Percentiles rank a stretch among this genome's conserved stretches.
phyloP scores from a whole-genome alignment of 2,113 vertebrate genomes.

The Aptenodytes forsteri region DNA sequence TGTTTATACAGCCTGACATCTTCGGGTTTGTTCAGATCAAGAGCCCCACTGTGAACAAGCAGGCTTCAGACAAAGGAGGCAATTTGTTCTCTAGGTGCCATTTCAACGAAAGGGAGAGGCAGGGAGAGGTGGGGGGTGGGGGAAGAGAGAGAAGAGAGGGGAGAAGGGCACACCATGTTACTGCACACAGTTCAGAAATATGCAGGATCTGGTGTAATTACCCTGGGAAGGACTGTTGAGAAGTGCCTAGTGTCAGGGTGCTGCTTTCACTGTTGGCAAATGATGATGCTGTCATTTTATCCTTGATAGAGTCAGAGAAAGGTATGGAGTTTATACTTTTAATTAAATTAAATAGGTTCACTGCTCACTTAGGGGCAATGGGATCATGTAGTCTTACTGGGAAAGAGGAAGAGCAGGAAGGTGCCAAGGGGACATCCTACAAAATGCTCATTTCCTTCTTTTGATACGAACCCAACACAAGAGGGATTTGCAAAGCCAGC shows the following conservation, averaged over 20 bases:
- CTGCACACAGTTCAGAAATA: constrained; percentile 23
- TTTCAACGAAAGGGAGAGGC: constrained; percentile 40
- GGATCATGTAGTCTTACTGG: not conserved
- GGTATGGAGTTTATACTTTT: not conserved
- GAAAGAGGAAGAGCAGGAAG: not conserved
- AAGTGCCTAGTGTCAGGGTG: not conserved
- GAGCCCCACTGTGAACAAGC: constrained; percentile 72
- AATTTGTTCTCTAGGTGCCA: constrained; percentile 70
- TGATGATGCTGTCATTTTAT: not conserved
- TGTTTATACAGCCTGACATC: constrained; percentile 78
- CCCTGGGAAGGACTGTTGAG: not conserved
- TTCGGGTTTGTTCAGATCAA: constrained; percentile 73
- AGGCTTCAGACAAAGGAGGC: constrained; percentile 73
- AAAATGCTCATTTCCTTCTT: not conserved
- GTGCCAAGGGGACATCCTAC: not conserved
- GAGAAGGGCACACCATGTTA: not conserved
- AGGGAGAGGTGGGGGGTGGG: not conserved
- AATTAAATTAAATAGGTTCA: not conserved
- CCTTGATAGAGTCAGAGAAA: not conserved
- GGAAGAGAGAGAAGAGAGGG: not conserved
- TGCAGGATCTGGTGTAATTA: not conserved
- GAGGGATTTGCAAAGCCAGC: not conserved
- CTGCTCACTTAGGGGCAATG: not conserved
- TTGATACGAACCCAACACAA: fast-evolving
- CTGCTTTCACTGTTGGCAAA: not conserved